phyloP scores from a whole-genome alignment of 2,797 vertebrate genomes.

The Falco concolor region DNA sequence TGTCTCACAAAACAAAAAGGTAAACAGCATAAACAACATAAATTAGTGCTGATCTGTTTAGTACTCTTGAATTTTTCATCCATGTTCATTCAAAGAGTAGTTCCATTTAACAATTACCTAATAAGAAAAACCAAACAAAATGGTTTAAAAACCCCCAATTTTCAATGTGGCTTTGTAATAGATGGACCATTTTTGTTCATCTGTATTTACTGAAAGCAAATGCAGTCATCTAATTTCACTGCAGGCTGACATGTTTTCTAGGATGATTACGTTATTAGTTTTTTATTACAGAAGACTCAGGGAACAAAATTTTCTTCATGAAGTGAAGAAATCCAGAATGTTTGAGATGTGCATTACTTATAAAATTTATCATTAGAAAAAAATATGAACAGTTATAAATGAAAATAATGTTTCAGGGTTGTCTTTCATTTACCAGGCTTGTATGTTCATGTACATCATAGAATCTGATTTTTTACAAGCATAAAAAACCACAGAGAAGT shows the following conservation, averaged over 20 bases:
- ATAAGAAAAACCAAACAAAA: background rate
- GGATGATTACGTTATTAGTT: background rate
- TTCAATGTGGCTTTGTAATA: background rate
- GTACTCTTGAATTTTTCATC: background rate
- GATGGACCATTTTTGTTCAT: background rate
- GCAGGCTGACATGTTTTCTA: background rate
- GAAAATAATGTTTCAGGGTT: background rate
- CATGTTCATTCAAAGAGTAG: background rate
- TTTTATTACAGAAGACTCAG: background rate
- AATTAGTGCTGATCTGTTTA: background rate
- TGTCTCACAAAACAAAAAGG: background rate
- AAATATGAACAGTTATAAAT: background rate
- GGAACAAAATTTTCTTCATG: background rate
- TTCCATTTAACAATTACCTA: background rate
- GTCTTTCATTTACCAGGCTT: background rate
- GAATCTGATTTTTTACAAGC: background rate
- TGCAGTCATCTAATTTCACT: background rate
- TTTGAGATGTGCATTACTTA: background rate
- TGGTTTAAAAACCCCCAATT: background rate
- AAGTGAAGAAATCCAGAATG: constrained; percentile 17
- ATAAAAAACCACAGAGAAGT: background rate
- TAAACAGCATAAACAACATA: background rate
- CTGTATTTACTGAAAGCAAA: constrained; percentile 22
- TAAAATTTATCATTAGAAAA: background rate
- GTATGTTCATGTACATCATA: background rate